A percentile compares a stretch with the other conserved stretches of the same genome.
Conservation (phyloP, 1,140 invertebrate genomes). For the Coenobita brevimanus region DNA sequence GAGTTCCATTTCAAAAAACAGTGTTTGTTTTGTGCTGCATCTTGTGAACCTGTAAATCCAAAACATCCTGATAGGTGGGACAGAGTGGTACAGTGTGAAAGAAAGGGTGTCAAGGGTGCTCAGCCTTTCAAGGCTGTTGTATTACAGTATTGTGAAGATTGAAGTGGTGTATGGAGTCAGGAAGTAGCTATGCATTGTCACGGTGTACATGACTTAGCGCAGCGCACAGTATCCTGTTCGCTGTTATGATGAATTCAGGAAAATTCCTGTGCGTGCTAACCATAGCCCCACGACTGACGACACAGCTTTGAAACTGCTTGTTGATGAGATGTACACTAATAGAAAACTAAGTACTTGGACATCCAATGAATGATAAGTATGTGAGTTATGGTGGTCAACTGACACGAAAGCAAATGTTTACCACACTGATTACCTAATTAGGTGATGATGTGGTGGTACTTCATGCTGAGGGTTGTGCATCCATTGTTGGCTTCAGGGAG, state of each 20-base stretch:
- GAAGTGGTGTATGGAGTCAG: background rate
- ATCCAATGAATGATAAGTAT: background rate
- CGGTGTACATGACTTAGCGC: no score
- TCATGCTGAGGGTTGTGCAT: background rate
- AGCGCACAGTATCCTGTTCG: background rate
- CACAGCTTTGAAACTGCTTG: background rate
- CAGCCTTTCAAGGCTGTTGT: background rate
- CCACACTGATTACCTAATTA: background rate
- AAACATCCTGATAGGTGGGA: constrained; percentile 11
- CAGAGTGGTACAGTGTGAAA: constrained; percentile 11
- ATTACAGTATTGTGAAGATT: constrained; percentile 10
- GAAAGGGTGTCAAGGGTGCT: background rate
- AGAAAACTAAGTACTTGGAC: background rate
- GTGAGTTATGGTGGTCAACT: background rate
- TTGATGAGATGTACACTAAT: background rate
- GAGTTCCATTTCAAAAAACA: constrained; percentile 6
- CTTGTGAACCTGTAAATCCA: background rate
- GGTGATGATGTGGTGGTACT: background rate
- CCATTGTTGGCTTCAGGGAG: background rate
- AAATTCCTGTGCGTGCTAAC: background rate
- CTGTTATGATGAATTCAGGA: constrained; percentile 10
- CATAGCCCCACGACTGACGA: background rate
- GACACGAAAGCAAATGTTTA: background rate
- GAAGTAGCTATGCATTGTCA: background rate
- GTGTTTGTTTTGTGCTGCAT: background rate